phyloP scores from a whole-genome alignment of 2,797 vertebrate species.

The Myiotriccus ornatus region DNA sequence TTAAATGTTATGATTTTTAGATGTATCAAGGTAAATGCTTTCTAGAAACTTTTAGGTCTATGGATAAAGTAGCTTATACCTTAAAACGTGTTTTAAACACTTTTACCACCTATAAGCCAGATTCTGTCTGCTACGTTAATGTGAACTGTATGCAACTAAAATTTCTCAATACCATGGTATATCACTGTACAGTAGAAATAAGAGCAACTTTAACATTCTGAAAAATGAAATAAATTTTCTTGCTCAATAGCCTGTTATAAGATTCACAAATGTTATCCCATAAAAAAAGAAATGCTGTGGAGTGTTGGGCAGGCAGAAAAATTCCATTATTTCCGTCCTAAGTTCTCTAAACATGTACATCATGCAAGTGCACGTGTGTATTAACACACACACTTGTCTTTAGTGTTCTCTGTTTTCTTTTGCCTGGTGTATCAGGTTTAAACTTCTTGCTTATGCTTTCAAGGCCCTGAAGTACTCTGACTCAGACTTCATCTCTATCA shows the following conservation, averaged over 20 bases:
- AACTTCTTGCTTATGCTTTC: neutral
- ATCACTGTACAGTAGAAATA: neutral
- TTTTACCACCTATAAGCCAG: neutral
- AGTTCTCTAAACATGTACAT: neutral
- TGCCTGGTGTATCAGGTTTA: neutral
- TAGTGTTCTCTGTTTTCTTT: neutral
- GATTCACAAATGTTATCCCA: neutral
- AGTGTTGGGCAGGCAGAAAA: neutral
- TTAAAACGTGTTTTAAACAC: neutral
- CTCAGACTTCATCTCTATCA: neutral
- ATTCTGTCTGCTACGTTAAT: neutral
- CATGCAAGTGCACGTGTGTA: accelerated
- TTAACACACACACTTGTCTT: neutral
- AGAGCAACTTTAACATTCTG: neutral
- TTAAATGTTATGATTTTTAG: neutral
- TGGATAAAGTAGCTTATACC: neutral
- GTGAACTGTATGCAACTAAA: neutral
- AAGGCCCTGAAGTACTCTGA: neutral
- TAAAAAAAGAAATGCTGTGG: neutral
- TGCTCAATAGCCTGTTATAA: accelerated
- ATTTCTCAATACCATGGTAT: neutral
- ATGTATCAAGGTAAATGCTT: neutral
- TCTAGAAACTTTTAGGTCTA: neutral
- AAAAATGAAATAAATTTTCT: neutral
- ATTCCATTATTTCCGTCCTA: neutral